Percentiles rank a stretch among this genome's conserved stretches.
These are phyloP conservation scores for Lutjanus argentimaculatus DNA, from an alignment of 2,797 vertebrate genomes.

Conservation along the genomic window DNA sequence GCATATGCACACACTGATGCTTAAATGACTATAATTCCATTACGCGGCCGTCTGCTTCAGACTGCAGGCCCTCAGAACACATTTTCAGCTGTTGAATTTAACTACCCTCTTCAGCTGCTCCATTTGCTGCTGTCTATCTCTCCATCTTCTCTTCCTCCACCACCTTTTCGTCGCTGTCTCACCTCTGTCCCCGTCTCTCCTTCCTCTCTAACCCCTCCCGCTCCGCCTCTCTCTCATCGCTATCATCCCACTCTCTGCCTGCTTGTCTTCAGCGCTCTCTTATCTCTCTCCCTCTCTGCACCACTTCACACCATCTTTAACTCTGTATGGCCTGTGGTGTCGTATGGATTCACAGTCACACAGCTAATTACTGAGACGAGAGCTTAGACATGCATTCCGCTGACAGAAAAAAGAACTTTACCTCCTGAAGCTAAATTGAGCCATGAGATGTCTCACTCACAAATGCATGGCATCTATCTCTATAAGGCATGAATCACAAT, in stretches of 20 bases:
- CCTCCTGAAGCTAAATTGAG: slow-evolving; percentile 34
- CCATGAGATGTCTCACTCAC: not conserved
- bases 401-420: slow-evolving; percentile 9
- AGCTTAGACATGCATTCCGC: slow-evolving; percentile 36
- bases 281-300: slow-evolving; percentile 36
- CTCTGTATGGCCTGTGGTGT: slow-evolving; percentile 46
- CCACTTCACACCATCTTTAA: slow-evolving; percentile 57
- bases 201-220: slow-evolving; percentile 4
- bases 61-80: slow-evolving; percentile 64
- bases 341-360: slow-evolving; percentile 41
- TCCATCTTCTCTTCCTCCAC: slow-evolving; percentile 30
- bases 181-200: slow-evolving; percentile 40
- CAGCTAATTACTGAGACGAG: slow-evolving; percentile 56
- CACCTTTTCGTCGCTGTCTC: slow-evolving; percentile 45
- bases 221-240: slow-evolving; percentile 17
- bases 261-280: slow-evolving; percentile 43
- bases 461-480: slow-evolving; percentile 1
- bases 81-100: slow-evolving; percentile 74
- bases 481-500: slow-evolving; percentile 8
- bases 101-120: slow-evolving; percentile 70
- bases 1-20: slow-evolving; percentile 41
- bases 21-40: slow-evolving; percentile 61
- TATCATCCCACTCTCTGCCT: slow-evolving; percentile 36
- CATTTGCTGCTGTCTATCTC: slow-evolving; percentile 58
- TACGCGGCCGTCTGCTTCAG: slow-evolving; percentile 54